Evolutionary conservation across 2,888 invertebrate genomes (phyloP).

Genomic region (Ochropleura leucogaster): DNA sequence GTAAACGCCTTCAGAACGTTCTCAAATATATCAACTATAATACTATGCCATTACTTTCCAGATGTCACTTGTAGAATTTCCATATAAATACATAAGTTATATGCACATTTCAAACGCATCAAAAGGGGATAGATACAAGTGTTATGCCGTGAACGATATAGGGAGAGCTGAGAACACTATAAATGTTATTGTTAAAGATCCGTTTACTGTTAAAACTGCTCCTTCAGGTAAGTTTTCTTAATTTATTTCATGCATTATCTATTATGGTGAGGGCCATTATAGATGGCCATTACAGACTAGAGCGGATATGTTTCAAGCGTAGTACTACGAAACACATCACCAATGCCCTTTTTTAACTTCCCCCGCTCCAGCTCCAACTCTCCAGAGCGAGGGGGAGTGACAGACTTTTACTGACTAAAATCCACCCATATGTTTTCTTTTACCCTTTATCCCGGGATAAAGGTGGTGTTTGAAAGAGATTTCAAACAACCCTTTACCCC

Average conservation of each 20-base stretch:
- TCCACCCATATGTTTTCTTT: too few species aligned
- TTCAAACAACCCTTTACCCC: too few species aligned
- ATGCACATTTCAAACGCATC: slow-evolving; percentile 30
- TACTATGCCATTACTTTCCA: slow-evolving; percentile 37
- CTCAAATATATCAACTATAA: background rate
- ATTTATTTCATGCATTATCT: background rate
- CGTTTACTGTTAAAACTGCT: slow-evolving; percentile 43
- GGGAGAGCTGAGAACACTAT: slow-evolving; percentile 38
- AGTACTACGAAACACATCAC: too few species aligned
- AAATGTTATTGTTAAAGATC: slow-evolving; percentile 46
- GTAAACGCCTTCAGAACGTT: background rate
- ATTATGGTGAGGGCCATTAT: too few species aligned
- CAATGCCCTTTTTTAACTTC: too few species aligned
- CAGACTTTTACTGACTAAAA: too few species aligned
- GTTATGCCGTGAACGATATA: slow-evolving; percentile 52
- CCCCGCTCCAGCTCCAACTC: too few species aligned
- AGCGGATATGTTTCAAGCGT: too few species aligned
- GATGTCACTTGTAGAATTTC: slow-evolving; percentile 47
- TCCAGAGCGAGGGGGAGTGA: too few species aligned
- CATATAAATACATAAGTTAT: slow-evolving; percentile 61
- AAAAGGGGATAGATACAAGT: slow-evolving; percentile 44
- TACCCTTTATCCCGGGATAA: too few species aligned
- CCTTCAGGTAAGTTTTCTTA: slow-evolving; percentile 44
- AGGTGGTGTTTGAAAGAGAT: too few species aligned
- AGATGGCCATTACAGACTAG: too few species aligned